Percentiles rank a stretch among this genome's conserved stretches.
These are phyloP conservation scores for Acleris cristana DNA, from an alignment of 2,888 invertebrate species.

Conservation along the genomic window DNA sequence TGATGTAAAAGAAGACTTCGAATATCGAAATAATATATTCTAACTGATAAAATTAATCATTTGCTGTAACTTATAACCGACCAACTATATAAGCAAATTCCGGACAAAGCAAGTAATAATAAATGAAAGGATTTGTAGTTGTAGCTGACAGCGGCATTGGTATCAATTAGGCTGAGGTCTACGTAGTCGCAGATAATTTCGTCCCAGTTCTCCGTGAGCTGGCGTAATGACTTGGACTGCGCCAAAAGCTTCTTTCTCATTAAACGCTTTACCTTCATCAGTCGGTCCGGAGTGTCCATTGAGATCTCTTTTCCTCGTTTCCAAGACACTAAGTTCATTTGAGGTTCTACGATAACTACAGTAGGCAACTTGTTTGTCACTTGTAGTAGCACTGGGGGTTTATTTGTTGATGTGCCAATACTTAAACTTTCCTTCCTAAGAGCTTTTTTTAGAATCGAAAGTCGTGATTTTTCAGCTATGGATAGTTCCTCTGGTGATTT, in stretches of 20 bases:
- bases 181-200: constrained; percentile 72
- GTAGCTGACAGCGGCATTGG: not conserved
- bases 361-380: constrained; percentile 63
- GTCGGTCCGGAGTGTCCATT: constrained; percentile 56
- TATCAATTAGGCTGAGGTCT: constrained; percentile 57
- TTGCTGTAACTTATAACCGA: too few relatives aligned
- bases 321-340: constrained; percentile 48
- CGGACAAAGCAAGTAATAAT: not conserved
- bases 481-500: constrained; percentile 49
- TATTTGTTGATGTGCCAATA: constrained; percentile 48
- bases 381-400: constrained; percentile 70
- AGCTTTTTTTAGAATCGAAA: constrained; percentile 70
- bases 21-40: too few relatives aligned
- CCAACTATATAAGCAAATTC: not conserved
- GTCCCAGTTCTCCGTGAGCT: constrained; percentile 72
- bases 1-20: too few relatives aligned
- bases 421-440: constrained; percentile 58
- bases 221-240: constrained; percentile 61
- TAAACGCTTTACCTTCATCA: constrained; percentile 61
- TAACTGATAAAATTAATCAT: too few relatives aligned
- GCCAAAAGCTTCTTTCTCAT: constrained; percentile 69
- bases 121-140: not conserved
- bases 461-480: constrained; percentile 66
- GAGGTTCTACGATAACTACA: constrained; percentile 66
- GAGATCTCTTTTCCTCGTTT: constrained; percentile 50